Percentiles rank a stretch among this genome's conserved stretches.
Evolutionary conservation across 2,113 vertebrate genomes (phyloP).

Genomic region (Toxotes chatareus): DNA sequence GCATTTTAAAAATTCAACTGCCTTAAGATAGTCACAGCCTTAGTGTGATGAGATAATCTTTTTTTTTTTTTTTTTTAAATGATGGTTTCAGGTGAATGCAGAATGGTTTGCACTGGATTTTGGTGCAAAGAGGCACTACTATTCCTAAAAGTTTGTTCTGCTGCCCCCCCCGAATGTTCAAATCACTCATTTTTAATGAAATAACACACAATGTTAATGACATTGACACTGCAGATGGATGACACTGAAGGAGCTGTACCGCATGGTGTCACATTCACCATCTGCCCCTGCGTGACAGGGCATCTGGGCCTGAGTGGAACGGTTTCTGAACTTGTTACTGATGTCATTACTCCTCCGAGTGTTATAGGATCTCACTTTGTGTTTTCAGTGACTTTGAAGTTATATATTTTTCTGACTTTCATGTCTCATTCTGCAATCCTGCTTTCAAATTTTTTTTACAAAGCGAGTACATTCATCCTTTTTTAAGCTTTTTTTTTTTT

Average conservation of each 20-base stretch:
- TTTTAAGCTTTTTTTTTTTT: neutral
- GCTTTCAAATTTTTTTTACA: neutral
- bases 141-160: conserved; percentile 20
- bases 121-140: neutral
- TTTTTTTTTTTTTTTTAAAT: neutral
- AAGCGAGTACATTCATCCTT: neutral
- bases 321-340: conserved; percentile 44
- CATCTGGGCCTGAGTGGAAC: conserved; percentile 60
- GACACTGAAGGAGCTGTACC: conserved; percentile 61
- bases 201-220: conserved; percentile 41
- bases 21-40: neutral
- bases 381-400: neutral
- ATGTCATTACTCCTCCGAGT: conserved; percentile 41
- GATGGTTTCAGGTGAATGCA: neutral
- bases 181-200: conserved; percentile 39
- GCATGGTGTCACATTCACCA: conserved; percentile 66
- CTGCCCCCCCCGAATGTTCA: conserved; percentile 2
- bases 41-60: neutral
- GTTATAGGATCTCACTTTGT: conserved; percentile 30
- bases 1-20: neutral
- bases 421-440: neutral
- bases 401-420: neutral
- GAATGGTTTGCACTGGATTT: conserved; percentile 3
- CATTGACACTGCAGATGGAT: conserved; percentile 71
- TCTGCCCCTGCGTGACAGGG: conserved; percentile 68